Base-by-base conservation (phyloP, 2,888 invertebrate species). In the Malacosoma neustria region DNA sequence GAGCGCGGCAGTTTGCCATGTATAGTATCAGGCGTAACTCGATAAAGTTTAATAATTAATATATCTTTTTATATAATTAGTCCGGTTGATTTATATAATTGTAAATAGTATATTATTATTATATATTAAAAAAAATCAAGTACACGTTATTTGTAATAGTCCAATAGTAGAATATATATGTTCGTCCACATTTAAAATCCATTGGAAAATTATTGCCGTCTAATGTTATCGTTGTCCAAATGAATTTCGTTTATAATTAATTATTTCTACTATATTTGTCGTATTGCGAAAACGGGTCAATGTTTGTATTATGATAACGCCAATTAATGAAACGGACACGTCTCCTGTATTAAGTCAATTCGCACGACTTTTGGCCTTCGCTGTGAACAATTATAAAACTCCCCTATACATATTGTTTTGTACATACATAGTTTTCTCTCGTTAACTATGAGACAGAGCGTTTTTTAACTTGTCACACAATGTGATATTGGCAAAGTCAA, bases 141-240 rank as follows among this genome's bases (percentile, higher is more conserved):
- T 75, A 72, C 22, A 22, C n/a, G n/a, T n/a, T 22, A 7, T 7
- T 22, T 69, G 69, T 65, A 66, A 73, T 77, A 79, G 79, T 77
- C 77, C 79, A 79, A 68, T 71, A 62, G 55, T 79, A 74, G 68
- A 67, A 76, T 33, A 74, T 77, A 70, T 77, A 70, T 72, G 73
- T 79, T 82, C 82, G 82, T 82, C 82, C 82, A 79, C 76, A 53
- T 73, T 72, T 76, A 39, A 57, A 82, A 80, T 79, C 79, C 76
- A 73, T 69, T 72, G 52, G 67, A 70, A 75, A 75, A 66, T 63
- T 55, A 73, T 75, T 77, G 73, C 82, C 82, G 80, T 84, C 82
- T 72, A 57, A 68, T 54, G 58, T 69, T 69, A 71, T 71, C 59
- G 64, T 73, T 80, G 79, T 81, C 76, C 77, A 77, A 67, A 63